Conservation (phyloP, 2,888 invertebrate genomes). For the Dynastes grantii region DNA sequence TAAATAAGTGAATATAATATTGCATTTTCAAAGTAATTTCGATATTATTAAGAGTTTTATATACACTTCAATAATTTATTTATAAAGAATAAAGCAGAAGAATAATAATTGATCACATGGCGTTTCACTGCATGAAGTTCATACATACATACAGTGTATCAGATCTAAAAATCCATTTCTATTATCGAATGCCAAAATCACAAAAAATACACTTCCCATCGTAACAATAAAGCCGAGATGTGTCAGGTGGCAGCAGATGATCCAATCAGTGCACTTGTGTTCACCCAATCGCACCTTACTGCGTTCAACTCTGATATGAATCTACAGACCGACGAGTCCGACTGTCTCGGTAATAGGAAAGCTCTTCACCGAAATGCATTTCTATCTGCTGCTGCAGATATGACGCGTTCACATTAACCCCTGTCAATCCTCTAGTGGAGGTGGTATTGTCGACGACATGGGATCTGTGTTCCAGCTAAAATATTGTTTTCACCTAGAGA, state of each 20-base stretch:
- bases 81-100: too few species aligned
- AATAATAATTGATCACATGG: not conserved
- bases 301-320: slow-evolving; percentile 44
- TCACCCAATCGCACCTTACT: slow-evolving; percentile 52
- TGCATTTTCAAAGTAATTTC: too few species aligned
- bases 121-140: slow-evolving; percentile 10
- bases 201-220: slow-evolving; percentile 47
- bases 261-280: slow-evolving; percentile 54
- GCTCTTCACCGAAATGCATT: slow-evolving; percentile 52
- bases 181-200: slow-evolving; percentile 53
- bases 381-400: slow-evolving; percentile 50
- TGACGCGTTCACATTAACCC: slow-evolving; percentile 53
- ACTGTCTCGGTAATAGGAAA: slow-evolving; percentile 51
- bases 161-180: slow-evolving; percentile 54
- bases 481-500: slow-evolving; percentile 39
- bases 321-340: slow-evolving; percentile 41
- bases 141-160: slow-evolving; percentile 27
- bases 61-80: too few species aligned
- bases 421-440: slow-evolving; percentile 49
- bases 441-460: slow-evolving; percentile 16
- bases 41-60: too few species aligned
- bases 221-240: slow-evolving; percentile 54
- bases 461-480: slow-evolving; percentile 25
- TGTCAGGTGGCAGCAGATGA: slow-evolving; percentile 54
- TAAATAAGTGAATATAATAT: too few species aligned